phyloP scores from a whole-genome alignment of 64 coral and sea anemone species.

The Montipora efflorescens region DNA sequence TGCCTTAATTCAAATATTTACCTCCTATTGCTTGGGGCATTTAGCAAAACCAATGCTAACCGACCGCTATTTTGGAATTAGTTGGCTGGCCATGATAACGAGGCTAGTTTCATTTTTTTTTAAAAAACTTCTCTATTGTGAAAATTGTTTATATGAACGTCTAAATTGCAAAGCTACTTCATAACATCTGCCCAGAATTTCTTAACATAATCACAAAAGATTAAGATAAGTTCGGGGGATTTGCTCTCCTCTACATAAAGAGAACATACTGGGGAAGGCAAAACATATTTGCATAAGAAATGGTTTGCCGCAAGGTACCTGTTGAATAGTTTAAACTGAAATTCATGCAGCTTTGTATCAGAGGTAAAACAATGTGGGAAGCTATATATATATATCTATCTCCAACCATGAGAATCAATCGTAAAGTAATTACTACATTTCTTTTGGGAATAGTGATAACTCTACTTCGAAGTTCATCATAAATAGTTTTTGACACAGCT shows the following conservation, averaged over 20 bases:
- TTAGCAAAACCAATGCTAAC: too few relatives aligned
- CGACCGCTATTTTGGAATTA: too few relatives aligned
- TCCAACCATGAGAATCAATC: neutral
- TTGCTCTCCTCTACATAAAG: neutral
- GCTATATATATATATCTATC: neutral
- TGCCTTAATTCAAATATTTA: too few relatives aligned
- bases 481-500: neutral
- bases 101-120: too few relatives aligned
- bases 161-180: neutral
- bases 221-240: neutral
- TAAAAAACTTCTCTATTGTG: neutral
- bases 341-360: neutral
- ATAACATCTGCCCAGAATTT: slow-evolving; percentile 1
- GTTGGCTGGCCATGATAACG: too few relatives aligned
- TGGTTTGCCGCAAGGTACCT: neutral
- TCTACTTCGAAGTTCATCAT: neutral
- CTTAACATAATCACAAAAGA: neutral
- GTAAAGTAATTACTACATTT: neutral
- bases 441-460: neutral
- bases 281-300: neutral
- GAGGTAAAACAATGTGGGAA: neutral
- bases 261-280: neutral
- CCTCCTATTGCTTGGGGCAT: too few relatives aligned
- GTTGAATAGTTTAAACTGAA: neutral
- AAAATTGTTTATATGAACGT: neutral